phyloP scores from a whole-genome alignment of 2,797 vertebrate genomes.

The Poeciliopsis presidionis region DNA sequence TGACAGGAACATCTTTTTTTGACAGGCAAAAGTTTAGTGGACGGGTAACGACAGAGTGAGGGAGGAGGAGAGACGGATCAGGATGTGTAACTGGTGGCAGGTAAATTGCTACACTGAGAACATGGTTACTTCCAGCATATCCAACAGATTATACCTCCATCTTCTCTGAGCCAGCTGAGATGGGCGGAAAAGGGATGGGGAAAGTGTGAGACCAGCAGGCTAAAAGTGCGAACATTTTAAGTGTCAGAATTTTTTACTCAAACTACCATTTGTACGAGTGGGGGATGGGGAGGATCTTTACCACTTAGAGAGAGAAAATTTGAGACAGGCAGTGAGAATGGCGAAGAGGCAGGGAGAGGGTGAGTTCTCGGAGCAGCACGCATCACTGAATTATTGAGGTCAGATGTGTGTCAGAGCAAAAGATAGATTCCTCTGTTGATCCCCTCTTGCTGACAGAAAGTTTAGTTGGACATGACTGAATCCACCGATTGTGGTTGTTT shows the following conservation, averaged over 20 bases:
- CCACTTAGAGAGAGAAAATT: slow-evolving; percentile 31
- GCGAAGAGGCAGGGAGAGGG: slow-evolving; percentile 32
- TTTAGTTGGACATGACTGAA: slow-evolving; percentile 66
- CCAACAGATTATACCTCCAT: slow-evolving; percentile 57
- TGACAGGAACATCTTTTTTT: slow-evolving; percentile 65
- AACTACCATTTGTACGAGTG: slow-evolving; percentile 26
- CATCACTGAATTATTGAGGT: slow-evolving; percentile 72
- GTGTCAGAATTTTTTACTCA: slow-evolving; percentile 24
- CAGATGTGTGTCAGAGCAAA: slow-evolving; percentile 59
- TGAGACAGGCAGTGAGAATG: slow-evolving; percentile 36
- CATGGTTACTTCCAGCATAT: slow-evolving; percentile 58
- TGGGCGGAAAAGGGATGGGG: slow-evolving; percentile 27
- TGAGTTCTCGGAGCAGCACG: slow-evolving; percentile 47
- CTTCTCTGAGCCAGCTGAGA: slow-evolving; percentile 51
- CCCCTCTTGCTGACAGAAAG: slow-evolving; percentile 68
- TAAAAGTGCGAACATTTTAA: slow-evolving; percentile 52
- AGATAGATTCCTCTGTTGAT: slow-evolving; percentile 66
- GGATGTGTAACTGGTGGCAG: slow-evolving; percentile 59
- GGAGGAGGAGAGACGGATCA: slow-evolving; percentile 46
- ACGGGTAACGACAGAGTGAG: slow-evolving; percentile 54
- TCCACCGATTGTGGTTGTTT: slow-evolving; percentile 47
- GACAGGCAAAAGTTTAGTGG: slow-evolving; percentile 68
- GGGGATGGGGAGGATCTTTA: slow-evolving; percentile 1
- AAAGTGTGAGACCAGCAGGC: slow-evolving; percentile 31
- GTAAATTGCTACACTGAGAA: slow-evolving; percentile 69